Evolutionary conservation across 1,140 invertebrate genomes (phyloP), one percentile per base, ranked within the genome.

Genomic region (Drosophila simulans): DNA sequence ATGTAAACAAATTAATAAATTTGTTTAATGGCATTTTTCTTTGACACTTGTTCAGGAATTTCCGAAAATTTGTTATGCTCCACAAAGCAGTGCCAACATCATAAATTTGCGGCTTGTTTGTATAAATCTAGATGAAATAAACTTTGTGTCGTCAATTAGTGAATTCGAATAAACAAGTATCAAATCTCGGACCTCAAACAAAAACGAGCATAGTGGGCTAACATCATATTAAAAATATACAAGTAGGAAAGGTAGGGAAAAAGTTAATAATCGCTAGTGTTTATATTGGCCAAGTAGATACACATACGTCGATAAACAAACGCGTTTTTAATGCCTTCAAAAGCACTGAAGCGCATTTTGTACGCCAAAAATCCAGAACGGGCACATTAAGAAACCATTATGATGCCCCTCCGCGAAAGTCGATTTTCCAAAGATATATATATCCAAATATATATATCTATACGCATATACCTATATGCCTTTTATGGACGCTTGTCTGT

Each of bases 241-340:
- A 60, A 22, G 35, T 22, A 15, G 31, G 35, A 58, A 59, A 56
- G 39, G 48, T 63, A 56, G 17, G 55, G 34, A 54, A 70, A 64
- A 83, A 77, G 75, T 86, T 89, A 77, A 86, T 86, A 83, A 80
- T 83, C 58, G 71, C 43, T 27, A 42, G 49, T 86, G 66, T 86
- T 86, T 86, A 88, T 71, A 71, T 71, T 49, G 22, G 63, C 37
- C 13, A 52, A 58, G 63, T 63, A 55, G 66, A 65, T 69, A 54
- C 7, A 31, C 7, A 31, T 31, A 31, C 7, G 55, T 49, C 58
- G 57, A 76, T 89, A 88, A 89, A 88, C 83, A 89, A 64, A 74
- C 20, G 59, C 46, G 57, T 80, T 80, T 86, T 86, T 69, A 82
- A 78, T 88, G 69, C 69, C 62, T 57, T 71, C 35, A 31, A 62